Percentiles rank a stretch among this genome's conserved stretches.
phyloP scores from a whole-genome alignment of 92 coral and sea anemone species.

The Parazoanthus swiftii region DNA sequence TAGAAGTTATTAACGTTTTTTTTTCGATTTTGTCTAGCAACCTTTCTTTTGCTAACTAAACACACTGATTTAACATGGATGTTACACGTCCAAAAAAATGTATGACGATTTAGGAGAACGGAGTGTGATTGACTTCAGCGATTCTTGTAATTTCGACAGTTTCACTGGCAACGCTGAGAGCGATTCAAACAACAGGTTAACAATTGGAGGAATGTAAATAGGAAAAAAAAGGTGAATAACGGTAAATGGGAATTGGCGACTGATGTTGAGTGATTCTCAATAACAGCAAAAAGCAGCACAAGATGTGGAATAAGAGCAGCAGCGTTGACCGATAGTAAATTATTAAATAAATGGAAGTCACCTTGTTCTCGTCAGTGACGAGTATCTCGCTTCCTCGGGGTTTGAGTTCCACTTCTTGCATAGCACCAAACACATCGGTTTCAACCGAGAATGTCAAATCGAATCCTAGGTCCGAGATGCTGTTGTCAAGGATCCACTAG shows the following conservation, averaged over 20 bases:
- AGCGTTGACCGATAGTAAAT: not conserved
- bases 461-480: constrained; percentile 48
- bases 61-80: no score
- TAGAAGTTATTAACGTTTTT: no score
- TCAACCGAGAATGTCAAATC: constrained; percentile 55
- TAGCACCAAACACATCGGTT: constrained; percentile 58
- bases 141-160: not conserved
- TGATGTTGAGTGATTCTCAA: not conserved
- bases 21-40: no score
- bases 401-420: constrained; percentile 57
- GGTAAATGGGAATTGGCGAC: not conserved
- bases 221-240: not conserved
- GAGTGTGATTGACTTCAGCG: not conserved
- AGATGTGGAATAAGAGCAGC: not conserved
- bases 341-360: not conserved
- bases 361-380: constrained; percentile 57
- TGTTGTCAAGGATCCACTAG: constrained; percentile 59
- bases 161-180: no score
- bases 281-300: not conserved
- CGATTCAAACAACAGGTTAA: no score
- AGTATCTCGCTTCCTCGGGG: constrained; percentile 43
- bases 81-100: no score
- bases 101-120: not conserved
- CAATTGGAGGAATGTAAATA: not conserved
- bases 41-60: no score